Conservation (phyloP, 2,888 invertebrate genomes). For the Eupelmus urozonus region DNA sequence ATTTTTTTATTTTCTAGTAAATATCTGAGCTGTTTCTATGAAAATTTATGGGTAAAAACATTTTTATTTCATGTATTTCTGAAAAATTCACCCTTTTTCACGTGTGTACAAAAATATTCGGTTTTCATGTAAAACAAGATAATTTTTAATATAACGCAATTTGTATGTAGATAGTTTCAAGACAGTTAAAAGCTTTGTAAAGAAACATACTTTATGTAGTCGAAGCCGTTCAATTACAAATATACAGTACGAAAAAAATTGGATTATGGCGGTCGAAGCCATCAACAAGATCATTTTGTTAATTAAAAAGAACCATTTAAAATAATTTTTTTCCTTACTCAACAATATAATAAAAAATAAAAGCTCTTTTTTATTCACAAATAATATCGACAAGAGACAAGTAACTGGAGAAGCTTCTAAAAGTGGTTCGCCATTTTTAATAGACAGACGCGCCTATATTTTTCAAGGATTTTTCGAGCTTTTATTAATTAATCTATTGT, state of each 20-base stretch:
- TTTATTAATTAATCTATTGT: conserved; percentile 17
- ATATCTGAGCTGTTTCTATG: too few species aligned
- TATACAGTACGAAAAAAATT: background rate
- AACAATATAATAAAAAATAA: too few species aligned
- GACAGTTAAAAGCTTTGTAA: background rate
- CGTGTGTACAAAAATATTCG: too few species aligned
- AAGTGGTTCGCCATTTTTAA: conserved; percentile 15
- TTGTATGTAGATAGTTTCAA: too few species aligned
- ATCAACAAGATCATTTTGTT: background rate
- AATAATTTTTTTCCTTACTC: too few species aligned
- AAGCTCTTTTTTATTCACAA: background rate
- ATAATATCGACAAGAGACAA: background rate
- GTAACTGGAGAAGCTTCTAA: background rate
- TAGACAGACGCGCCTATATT: conserved; percentile 32
- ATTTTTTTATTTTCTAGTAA: too few species aligned
- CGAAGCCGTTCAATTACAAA: conserved; percentile 26
- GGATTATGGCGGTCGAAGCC: background rate
- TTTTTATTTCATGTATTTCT: too few species aligned
- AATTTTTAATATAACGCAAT: too few species aligned
- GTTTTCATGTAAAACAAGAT: too few species aligned
- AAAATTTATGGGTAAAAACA: too few species aligned
- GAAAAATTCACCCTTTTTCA: too few species aligned
- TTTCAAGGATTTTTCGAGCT: conserved; percentile 5
- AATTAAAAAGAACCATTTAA: too few species aligned
- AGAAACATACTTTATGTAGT: conserved; percentile 9